Percentiles rank a stretch among this genome's conserved stretches.
Evolutionary conservation across 2,113 vertebrate genomes (phyloP).

Genomic region (Corydoras maculifer): DNA sequence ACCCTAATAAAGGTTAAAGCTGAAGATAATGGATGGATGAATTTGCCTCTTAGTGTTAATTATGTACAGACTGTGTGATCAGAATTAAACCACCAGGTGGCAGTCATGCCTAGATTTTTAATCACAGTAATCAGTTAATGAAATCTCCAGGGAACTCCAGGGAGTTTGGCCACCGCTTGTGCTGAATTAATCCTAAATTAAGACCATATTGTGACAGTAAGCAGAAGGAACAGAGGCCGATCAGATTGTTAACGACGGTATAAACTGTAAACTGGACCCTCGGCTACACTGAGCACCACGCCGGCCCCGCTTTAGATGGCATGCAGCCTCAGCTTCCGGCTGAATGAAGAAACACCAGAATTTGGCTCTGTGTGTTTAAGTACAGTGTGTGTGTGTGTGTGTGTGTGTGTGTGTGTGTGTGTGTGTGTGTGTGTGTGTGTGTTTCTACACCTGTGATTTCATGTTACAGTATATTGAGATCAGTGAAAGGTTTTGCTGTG

Average conservation of each 20-base stretch:
- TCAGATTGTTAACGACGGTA: not conserved
- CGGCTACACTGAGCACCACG: slow-evolving; percentile 33
- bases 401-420: not conserved
- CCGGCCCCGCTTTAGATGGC: slow-evolving; percentile 42
- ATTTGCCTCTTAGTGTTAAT: not conserved
- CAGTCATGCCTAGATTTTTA: slow-evolving; percentile 24
- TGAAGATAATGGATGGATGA: not conserved
- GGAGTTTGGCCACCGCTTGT: not conserved
- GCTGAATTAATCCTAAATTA: not conserved
- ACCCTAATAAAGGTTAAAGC: too few species aligned
- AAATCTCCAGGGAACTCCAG: not conserved
- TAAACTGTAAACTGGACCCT: slow-evolving; percentile 16
- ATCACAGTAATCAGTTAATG: not conserved
- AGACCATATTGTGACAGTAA: not conserved
- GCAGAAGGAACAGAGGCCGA: not conserved
- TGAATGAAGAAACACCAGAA: slow-evolving; percentile 19
- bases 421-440: not conserved
- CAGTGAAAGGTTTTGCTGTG: too few species aligned
- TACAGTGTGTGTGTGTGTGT: not conserved
- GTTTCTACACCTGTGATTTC: not conserved
- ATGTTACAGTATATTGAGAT: too few species aligned
- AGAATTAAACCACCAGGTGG: slow-evolving; percentile 40
- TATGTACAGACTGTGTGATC: not conserved
- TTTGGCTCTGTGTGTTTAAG: slow-evolving; percentile 9
- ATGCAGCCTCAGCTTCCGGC: slow-evolving; percentile 32